These are phyloP conservation scores for Antechinus stuartii DNA, from an alignment of 2,113 vertebrate species.

Conservation along the genomic window DNA sequence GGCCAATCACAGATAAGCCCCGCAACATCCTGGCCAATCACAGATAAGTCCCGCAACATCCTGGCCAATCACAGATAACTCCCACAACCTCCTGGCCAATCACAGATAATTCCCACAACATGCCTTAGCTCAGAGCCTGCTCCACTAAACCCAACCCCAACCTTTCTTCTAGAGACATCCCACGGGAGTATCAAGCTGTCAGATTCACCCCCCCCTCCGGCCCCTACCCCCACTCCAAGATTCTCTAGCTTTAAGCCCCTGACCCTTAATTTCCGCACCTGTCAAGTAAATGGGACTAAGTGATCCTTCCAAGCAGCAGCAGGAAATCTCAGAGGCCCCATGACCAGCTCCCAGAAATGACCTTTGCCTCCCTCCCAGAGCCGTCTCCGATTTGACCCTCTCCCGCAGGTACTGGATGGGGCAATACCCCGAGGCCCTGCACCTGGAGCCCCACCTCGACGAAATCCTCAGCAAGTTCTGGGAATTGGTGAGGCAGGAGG, in stretches of 20 bases:
- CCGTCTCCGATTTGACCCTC: not conserved
- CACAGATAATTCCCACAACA: not conserved
- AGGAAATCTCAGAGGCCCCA: not conserved
- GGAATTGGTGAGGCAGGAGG: conserved; percentile 85
- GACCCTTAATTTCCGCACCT: not conserved
- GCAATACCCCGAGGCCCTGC: conserved; percentile 88
- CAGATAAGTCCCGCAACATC: too few relatives aligned
- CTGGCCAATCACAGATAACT: too few relatives aligned
- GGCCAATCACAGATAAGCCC: not conserved
- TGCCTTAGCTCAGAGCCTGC: not conserved
- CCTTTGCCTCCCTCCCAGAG: not conserved
- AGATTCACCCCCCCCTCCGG: not conserved
- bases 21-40: too few relatives aligned
- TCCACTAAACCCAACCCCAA: not conserved
- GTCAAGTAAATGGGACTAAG: not conserved
- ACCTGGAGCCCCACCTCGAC: conserved; percentile 88
- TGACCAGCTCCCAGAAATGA: not conserved
- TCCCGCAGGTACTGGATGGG: conserved; percentile 90
- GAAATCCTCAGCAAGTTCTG: conserved; percentile 89
- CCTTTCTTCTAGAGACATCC: not conserved
- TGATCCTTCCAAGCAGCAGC: not conserved
- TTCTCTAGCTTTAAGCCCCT: conserved; percentile 51
- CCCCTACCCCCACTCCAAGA: conserved; percentile 19
- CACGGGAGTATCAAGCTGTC: conserved; percentile 45
- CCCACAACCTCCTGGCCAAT: not conserved